Conservation (phyloP, 2,113 vertebrate species). For the Blennius ocellaris region DNA sequence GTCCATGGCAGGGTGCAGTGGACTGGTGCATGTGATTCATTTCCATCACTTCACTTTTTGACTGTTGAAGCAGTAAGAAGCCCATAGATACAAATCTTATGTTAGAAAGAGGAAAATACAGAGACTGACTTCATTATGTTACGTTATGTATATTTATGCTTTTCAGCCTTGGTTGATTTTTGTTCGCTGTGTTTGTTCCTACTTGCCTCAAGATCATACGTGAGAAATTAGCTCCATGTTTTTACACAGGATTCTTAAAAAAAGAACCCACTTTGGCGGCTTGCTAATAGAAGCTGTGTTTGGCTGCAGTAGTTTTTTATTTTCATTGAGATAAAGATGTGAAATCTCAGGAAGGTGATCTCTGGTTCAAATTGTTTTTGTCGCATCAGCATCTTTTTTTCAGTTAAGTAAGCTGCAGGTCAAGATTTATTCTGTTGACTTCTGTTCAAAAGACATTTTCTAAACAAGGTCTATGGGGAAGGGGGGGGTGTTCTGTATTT, state of each 20-base stretch:
- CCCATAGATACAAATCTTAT: constrained; percentile 20
- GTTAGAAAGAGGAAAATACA: constrained; percentile 5
- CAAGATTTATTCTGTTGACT: neutral
- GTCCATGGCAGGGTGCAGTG: neutral
- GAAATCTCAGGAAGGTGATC: neutral
- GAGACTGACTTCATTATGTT: too few species aligned
- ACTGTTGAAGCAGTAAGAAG: constrained; percentile 25
- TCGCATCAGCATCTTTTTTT: neutral
- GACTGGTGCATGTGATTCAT: neutral
- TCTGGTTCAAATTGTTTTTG: neutral
- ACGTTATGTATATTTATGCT: neutral
- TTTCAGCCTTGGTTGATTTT: neutral
- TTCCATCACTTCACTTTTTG: constrained; percentile 13
- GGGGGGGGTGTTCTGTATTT: too few species aligned
- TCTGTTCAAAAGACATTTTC: constrained; percentile 2
- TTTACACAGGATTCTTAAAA: constrained; percentile 18
- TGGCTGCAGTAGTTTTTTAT: neutral
- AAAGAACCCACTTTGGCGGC: neutral
- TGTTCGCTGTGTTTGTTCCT: neutral
- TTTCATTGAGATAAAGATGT: neutral
- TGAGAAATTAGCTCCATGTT: constrained; percentile 12
- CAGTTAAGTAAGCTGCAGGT: neutral
- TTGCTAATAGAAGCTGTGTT: neutral
- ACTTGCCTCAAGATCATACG: constrained; percentile 8
- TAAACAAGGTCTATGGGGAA: neutral